Conservation (phyloP, 2,113 vertebrate genomes). For the Ifrita kowaldi region DNA sequence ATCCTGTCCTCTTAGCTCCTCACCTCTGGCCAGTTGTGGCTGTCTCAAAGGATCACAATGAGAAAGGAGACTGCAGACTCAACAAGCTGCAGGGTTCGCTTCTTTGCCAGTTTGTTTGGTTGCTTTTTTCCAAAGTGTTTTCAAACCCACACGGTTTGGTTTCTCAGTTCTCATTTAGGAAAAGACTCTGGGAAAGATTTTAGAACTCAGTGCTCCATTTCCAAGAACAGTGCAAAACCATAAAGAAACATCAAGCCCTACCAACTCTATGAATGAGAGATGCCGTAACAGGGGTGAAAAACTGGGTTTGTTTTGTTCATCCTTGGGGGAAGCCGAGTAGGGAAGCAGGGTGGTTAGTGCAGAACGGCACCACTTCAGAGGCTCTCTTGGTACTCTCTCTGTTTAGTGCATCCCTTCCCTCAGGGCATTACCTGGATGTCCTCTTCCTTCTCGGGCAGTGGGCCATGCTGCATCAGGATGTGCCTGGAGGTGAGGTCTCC, state of each 20-base stretch:
- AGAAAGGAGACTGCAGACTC: background rate
- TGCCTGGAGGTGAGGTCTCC: constrained; percentile 73
- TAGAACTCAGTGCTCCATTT: background rate
- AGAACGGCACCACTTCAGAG: background rate
- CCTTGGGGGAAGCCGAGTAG: accelerated
- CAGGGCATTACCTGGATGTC: constrained; percentile 79
- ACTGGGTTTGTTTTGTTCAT: background rate
- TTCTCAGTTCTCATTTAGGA: background rate
- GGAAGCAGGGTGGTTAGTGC: background rate
- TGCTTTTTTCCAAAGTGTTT: background rate
- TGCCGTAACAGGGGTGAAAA: background rate
- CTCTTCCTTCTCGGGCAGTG: constrained; percentile 80
- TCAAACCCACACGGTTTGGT: background rate
- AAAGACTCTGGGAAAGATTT: background rate
- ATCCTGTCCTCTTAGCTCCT: background rate
- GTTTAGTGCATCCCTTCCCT: background rate
- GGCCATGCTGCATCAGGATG: constrained; percentile 75
- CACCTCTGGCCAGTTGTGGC: background rate
- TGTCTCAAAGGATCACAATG: background rate
- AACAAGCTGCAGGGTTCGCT: accelerated
- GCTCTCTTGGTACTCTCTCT: background rate
- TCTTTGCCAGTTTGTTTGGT: background rate
- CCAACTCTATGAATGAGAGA: background rate
- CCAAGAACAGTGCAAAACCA: background rate
- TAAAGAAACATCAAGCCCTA: background rate